These are phyloP conservation scores for Loripinus fragilis DNA, from an alignment of 2,888 invertebrate species.

Conservation along the genomic window DNA sequence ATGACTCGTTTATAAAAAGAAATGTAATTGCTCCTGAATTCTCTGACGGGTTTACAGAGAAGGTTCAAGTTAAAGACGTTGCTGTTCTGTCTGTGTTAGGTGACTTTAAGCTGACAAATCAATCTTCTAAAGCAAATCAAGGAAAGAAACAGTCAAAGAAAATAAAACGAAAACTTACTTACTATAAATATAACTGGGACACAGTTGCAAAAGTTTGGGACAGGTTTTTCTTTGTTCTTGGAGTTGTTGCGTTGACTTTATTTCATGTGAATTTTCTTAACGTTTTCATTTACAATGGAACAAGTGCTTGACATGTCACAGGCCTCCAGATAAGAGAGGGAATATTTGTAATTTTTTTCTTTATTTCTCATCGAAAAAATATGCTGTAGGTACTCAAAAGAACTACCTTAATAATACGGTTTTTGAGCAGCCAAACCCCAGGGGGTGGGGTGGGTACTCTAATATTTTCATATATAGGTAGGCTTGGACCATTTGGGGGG, in stretches of 20 bases:
- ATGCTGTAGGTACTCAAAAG: too few species aligned
- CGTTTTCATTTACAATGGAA: too few species aligned
- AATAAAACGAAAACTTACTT: not conserved
- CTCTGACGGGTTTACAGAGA: constrained; percentile 42
- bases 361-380: too few species aligned
- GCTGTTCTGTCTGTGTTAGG: constrained; percentile 14
- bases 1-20: not conserved
- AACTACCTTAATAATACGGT: too few species aligned
- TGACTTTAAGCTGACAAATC: not conserved
- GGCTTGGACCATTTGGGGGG: too few species aligned
- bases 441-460: too few species aligned
- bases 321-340: too few species aligned
- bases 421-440: too few species aligned
- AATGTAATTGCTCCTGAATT: constrained; percentile 34
- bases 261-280: not conserved
- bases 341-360: too few species aligned
- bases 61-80: constrained; percentile 30
- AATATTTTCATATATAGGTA: too few species aligned
- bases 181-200: not conserved
- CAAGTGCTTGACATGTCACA: too few species aligned
- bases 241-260: not conserved
- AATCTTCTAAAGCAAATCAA: not conserved
- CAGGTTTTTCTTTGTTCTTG: not conserved
- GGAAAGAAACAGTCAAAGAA: not conserved
- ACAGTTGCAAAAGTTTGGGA: not conserved